phyloP scores from a whole-genome alignment of 2,888 invertebrate species.

The Drosophila lutescens region DNA sequence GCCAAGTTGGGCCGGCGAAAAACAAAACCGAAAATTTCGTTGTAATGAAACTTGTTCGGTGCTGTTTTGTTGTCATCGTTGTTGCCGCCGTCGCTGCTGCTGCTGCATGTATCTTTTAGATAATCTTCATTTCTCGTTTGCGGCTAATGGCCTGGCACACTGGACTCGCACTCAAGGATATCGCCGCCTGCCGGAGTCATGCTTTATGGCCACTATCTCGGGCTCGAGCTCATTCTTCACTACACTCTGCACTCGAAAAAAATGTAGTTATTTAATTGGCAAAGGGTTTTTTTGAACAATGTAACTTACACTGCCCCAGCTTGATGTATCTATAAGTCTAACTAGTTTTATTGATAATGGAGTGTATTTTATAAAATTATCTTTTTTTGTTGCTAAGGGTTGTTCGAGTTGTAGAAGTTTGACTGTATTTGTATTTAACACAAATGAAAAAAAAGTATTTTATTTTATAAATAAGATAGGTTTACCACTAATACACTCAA shows the following conservation, averaged over 20 bases:
- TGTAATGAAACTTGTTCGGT: conserved; percentile 68
- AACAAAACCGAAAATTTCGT: conserved; percentile 47
- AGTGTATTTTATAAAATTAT: too few species aligned
- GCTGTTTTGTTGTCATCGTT: conserved; percentile 43
- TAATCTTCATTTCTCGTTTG: conserved; percentile 79
- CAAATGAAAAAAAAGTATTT: too few species aligned
- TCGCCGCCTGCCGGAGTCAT: conserved; percentile 60
- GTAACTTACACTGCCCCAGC: too few species aligned
- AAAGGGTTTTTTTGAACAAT: not conserved
- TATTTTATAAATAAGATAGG: too few species aligned
- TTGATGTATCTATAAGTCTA: too few species aligned
- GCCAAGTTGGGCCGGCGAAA: conserved; percentile 11
- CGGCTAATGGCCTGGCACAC: conserved; percentile 77
- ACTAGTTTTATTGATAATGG: too few species aligned
- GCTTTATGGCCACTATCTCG: conserved; percentile 66
- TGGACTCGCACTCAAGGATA: conserved; percentile 74
- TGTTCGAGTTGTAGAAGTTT: too few species aligned
- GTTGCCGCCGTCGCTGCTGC: conserved; percentile 25
- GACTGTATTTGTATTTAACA: too few species aligned
- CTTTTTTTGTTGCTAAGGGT: too few species aligned
- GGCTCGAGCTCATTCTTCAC: conserved; percentile 18
- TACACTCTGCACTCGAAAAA: conserved; percentile 1
- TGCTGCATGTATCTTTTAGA: conserved; percentile 75
- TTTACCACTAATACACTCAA: too few species aligned
- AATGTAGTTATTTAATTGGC: too few species aligned